Conservation (phyloP, 2,113 vertebrate genomes). For the Leucosticte australis region DNA sequence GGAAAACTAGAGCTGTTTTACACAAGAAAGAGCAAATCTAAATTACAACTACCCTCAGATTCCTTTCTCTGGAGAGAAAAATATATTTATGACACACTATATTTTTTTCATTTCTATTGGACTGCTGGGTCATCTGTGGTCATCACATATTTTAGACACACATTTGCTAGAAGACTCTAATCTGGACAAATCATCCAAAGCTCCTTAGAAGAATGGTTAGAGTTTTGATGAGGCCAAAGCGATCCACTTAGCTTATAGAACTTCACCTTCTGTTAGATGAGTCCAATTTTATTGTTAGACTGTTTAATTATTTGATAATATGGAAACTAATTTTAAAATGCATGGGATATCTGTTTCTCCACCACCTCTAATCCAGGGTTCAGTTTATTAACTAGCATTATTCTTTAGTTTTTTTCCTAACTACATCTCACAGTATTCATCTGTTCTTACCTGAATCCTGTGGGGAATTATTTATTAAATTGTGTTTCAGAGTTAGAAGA, state of each 20-base stretch:
- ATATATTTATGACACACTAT: not conserved
- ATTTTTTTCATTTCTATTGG: not conserved
- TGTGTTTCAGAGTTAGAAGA: not conserved
- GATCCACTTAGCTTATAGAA: not conserved
- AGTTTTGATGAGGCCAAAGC: not conserved
- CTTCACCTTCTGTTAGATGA: not conserved
- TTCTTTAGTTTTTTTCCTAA: not conserved
- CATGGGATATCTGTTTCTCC: not conserved
- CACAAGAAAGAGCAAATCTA: not conserved
- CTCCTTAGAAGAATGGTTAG: not conserved
- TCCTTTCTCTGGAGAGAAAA: not conserved
- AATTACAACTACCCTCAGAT: not conserved
- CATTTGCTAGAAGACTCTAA: not conserved
- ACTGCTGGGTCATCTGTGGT: not conserved
- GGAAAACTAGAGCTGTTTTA: not conserved
- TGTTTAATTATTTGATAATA: not conserved
- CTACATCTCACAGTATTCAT: not conserved
- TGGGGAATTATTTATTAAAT: not conserved
- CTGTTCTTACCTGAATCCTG: not conserved
- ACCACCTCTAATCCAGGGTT: not conserved
- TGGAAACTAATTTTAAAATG: not conserved
- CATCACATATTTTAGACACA: not conserved
- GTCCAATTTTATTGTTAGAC: not conserved
- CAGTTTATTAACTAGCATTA: not conserved
- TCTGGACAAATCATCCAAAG: not conserved